Conservation (phyloP, 2,888 invertebrate genomes). For the Petrolisthes manimaculis region DNA sequence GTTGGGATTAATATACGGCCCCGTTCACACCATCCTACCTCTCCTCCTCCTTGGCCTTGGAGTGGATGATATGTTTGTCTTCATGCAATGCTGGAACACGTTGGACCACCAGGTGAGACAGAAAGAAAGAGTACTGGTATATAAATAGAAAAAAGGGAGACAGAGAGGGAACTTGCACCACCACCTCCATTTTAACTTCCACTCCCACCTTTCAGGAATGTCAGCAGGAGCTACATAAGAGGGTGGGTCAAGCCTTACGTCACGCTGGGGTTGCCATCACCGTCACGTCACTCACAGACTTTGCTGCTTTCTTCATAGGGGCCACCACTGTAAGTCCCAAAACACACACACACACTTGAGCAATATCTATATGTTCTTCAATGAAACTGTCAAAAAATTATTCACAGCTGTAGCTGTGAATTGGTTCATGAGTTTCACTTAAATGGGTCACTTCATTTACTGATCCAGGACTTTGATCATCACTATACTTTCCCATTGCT, state of each 20-base stretch:
- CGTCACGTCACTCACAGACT: constrained; percentile 85
- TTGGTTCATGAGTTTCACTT: too few species aligned
- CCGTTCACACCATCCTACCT: constrained; percentile 84
- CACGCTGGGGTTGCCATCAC: constrained; percentile 87
- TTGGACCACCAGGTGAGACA: constrained; percentile 66
- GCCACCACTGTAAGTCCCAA: constrained; percentile 78
- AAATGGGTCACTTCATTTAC: too few species aligned
- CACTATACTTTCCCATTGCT: too few species aligned
- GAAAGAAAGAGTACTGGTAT: too few species aligned
- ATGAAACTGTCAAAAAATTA: too few species aligned
- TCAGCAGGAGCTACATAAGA: constrained; percentile 74
- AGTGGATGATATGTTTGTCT: constrained; percentile 88
- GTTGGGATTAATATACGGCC: constrained; percentile 81
- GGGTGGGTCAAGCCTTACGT: constrained; percentile 79
- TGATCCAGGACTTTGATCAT: background rate
- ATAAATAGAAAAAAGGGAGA: too few species aligned
- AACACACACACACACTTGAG: background rate
- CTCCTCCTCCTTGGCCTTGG: constrained; percentile 84
- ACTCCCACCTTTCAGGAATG: constrained; percentile 24
- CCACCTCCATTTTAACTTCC: too few species aligned
- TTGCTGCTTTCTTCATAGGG: constrained; percentile 83
- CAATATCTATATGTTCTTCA: too few species aligned
- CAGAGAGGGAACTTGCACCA: background rate
- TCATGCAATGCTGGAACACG: constrained; percentile 83
- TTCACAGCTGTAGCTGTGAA: too few species aligned